Percentiles rank a stretch among this genome's conserved stretches.
Conservation (phyloP, 2,888 invertebrate genomes). For the Teleiodes luculella region DNA sequence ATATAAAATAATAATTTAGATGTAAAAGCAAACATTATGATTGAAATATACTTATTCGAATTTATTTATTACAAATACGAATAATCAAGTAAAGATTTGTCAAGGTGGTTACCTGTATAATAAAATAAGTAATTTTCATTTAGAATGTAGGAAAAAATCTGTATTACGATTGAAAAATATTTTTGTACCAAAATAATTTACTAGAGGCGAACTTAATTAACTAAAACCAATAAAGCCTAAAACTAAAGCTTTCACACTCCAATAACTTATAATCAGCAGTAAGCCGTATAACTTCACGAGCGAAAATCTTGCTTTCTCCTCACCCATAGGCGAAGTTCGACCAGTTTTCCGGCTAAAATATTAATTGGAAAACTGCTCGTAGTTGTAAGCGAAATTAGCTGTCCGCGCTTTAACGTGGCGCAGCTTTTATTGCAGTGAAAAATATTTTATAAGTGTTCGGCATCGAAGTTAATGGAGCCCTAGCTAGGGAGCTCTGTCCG, state of each 20-base stretch:
- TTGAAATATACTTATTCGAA: too few relatives aligned
- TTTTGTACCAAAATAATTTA: background rate
- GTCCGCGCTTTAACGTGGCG: constrained; percentile 4
- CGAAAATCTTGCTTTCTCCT: background rate
- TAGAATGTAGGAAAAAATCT: too few relatives aligned
- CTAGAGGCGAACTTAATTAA: background rate
- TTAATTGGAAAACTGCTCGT: constrained; percentile 48
- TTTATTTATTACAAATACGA: too few relatives aligned
- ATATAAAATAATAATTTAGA: too few relatives aligned
- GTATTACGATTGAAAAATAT: too few relatives aligned
- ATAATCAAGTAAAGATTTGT: too few relatives aligned
- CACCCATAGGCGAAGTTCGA: constrained; percentile 7
- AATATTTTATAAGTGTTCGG: constrained; percentile 19
- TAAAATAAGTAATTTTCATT: too few relatives aligned
- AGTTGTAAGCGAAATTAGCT: constrained; percentile 19
- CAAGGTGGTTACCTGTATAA: too few relatives aligned
- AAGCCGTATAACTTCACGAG: constrained; percentile 3
- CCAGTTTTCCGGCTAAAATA: constrained; percentile 38
- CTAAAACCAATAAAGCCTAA: background rate
- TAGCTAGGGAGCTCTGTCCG: constrained; percentile 31
- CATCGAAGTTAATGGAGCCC: constrained; percentile 29
- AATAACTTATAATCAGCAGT: background rate
- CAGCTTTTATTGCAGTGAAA: constrained; percentile 4
- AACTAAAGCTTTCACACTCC: background rate
- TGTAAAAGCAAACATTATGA: too few relatives aligned